phyloP scores from a whole-genome alignment of 1,140 invertebrate genomes.

The Plutomurus gul region DNA sequence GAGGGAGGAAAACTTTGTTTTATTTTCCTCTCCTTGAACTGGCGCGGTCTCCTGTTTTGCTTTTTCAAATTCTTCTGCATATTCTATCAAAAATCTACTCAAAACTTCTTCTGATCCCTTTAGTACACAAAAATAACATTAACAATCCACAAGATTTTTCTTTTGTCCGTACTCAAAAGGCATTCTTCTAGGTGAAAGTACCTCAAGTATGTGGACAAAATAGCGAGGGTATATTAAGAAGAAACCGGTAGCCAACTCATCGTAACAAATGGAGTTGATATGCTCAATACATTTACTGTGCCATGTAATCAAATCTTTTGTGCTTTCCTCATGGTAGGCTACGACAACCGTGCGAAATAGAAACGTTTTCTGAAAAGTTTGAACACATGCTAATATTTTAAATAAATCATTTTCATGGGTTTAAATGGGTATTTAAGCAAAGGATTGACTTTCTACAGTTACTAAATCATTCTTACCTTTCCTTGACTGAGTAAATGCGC shows the following conservation, averaged over 20 bases:
- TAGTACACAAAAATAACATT: neutral
- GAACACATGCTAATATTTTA: neutral
- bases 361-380: constrained; percentile 39
- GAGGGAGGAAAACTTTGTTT: neutral
- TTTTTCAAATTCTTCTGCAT: constrained; percentile 36
- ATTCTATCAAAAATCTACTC: constrained; percentile 20
- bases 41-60: neutral
- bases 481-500: neutral
- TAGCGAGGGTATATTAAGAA: constrained; percentile 44
- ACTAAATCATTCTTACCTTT: no score
- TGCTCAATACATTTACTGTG: constrained; percentile 26
- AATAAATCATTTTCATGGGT: no score
- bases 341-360: constrained; percentile 38
- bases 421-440: no score
- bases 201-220: constrained; percentile 50
- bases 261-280: constrained; percentile 36
- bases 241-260: constrained; percentile 42
- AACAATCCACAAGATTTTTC: neutral
- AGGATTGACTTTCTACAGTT: no score
- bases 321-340: constrained; percentile 38
- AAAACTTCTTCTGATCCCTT: constrained; percentile 48
- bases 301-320: constrained; percentile 23
- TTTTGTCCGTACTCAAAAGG: neutral
- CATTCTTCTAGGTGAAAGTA: neutral
- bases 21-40: neutral